Conservation (phyloP, 2,888 invertebrate species). For the Lasioglossum villosulum region DNA sequence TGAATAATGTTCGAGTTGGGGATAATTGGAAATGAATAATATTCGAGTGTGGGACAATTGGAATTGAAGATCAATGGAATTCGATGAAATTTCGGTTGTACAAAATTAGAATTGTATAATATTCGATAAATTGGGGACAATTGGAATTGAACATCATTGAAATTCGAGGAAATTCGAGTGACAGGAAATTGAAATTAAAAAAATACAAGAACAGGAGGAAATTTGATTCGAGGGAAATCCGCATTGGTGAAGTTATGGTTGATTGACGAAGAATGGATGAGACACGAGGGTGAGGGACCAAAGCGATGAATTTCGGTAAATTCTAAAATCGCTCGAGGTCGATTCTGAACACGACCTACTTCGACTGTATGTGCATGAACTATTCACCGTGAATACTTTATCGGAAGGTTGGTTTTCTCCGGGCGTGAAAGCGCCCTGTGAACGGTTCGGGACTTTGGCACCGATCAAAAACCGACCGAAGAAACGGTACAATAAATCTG, state of each 20-base stretch:
- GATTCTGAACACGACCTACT: constrained; percentile 69
- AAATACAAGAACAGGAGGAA: background rate
- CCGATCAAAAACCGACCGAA: constrained; percentile 45
- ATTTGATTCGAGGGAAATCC: background rate
- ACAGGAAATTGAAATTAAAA: no score
- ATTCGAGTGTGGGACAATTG: no score
- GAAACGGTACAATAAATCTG: constrained; percentile 21
- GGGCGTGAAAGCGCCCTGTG: constrained; percentile 74
- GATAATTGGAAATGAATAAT: no score
- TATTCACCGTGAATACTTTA: constrained; percentile 78
- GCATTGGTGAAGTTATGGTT: background rate
- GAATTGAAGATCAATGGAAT: no score
- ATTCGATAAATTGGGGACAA: no score
- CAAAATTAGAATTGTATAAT: background rate
- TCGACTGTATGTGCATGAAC: constrained; percentile 63
- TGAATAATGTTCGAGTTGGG: no score
- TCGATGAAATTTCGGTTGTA: no score
- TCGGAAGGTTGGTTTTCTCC: constrained; percentile 77
- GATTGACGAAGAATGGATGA: no score
- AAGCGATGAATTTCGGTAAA: constrained; percentile 31
- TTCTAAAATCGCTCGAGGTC: constrained; percentile 43
- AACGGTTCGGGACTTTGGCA: constrained; percentile 39
- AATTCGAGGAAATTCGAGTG: background rate
- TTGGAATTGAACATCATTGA: background rate
- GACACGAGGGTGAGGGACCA: background rate